Conservation (phyloP, 2,888 invertebrate genomes). For the Drosophila rellima region DNA sequence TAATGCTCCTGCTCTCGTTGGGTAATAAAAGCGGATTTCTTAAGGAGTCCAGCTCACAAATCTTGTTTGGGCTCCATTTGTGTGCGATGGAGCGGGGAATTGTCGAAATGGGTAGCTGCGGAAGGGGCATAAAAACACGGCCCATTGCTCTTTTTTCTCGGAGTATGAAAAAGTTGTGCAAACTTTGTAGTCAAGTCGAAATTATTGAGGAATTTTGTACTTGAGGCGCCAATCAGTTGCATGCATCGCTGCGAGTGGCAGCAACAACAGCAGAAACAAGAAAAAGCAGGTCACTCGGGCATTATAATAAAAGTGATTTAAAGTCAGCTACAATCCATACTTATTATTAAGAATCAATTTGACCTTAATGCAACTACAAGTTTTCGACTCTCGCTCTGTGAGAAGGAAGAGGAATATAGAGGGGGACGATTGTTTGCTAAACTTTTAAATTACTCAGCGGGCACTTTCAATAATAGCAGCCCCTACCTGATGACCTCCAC, state of each 20-base stretch:
- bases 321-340: constrained; percentile 59
- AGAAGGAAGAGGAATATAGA: not conserved
- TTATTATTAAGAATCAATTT: constrained; percentile 73
- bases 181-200: constrained; percentile 52
- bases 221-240: constrained; percentile 71
- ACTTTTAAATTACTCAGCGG: constrained; percentile 77
- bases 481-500: constrained; percentile 21
- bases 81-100: constrained; percentile 1
- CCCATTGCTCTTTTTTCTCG: constrained; percentile 52
- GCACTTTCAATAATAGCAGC: constrained; percentile 72
- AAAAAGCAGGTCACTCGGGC: constrained; percentile 34
- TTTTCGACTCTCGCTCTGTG: not conserved
- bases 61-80: constrained; percentile 67
- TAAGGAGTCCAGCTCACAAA: constrained; percentile 60
- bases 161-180: constrained; percentile 48
- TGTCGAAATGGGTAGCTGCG: not conserved
- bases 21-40: constrained; percentile 74
- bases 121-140: constrained; percentile 13
- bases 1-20: constrained; percentile 61
- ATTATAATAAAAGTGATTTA: constrained; percentile 70
- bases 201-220: constrained; percentile 64
- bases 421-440: constrained; percentile 37
- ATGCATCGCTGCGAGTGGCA: constrained; percentile 54
- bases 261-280: constrained; percentile 1
- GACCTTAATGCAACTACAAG: constrained; percentile 51